Conservation (phyloP, 2,888 invertebrate species). For the Tipula helvola region DNA sequence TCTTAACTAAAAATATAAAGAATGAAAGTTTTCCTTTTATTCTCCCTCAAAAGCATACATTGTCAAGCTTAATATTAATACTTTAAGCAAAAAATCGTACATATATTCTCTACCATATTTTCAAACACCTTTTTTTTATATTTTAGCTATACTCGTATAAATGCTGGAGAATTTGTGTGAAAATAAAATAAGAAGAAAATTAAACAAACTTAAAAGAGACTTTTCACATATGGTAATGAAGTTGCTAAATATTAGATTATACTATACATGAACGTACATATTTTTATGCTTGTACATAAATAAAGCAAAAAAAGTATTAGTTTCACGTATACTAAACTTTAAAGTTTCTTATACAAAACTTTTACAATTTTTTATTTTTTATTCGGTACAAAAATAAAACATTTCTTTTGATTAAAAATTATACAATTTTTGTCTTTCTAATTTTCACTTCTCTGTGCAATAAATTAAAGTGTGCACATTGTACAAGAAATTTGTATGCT, state of each 20-base stretch:
- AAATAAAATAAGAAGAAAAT: background rate
- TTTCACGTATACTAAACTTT: background rate
- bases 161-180: background rate
- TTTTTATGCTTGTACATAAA: background rate
- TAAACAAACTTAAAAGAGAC: background rate
- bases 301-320: background rate
- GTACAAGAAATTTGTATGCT: background rate
- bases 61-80: background rate
- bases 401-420: background rate
- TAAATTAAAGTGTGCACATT: background rate
- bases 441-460: background rate
- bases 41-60: background rate
- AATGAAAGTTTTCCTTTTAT: background rate
- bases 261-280: background rate
- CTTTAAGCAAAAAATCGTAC: background rate
- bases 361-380: background rate
- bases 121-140: background rate
- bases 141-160: background rate
- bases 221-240: conserved; percentile 4
- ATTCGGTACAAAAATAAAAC: background rate
- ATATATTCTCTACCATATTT: background rate
- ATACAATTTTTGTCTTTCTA: background rate
- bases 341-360: background rate
- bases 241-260: background rate
- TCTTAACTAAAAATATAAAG: background rate